A percentile compares a stretch with the other conserved stretches of the same genome.
phyloP scores from a whole-genome alignment of 2,113 vertebrate species.

The Lipophrys pholis region DNA sequence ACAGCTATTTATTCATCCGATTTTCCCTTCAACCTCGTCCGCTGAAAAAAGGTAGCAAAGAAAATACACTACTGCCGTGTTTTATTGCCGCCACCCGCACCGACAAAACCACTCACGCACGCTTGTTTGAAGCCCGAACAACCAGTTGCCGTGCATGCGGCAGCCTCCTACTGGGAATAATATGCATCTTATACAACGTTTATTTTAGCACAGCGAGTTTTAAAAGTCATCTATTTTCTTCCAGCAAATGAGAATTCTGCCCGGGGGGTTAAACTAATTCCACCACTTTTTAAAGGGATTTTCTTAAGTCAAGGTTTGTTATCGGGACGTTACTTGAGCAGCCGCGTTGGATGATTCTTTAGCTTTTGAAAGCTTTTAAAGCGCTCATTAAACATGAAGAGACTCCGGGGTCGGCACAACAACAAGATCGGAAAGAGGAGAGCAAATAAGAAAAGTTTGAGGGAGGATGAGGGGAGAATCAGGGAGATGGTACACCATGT shows the following conservation, averaged over 20 bases:
- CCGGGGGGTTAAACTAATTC: constrained; percentile 2
- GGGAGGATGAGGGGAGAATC: background rate
- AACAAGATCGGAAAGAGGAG: background rate
- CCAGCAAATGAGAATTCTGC: background rate
- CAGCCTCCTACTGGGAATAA: constrained; percentile 23
- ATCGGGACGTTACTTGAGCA: background rate
- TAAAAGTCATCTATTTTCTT: constrained; percentile 26
- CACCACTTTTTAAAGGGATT: background rate
- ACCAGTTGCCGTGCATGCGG: constrained; percentile 11
- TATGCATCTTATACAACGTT: constrained; percentile 20
- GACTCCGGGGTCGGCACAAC: background rate
- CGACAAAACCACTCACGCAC: constrained; percentile 15
- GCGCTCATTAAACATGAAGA: background rate
- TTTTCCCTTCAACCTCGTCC: constrained; percentile 34
- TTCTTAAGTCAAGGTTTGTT: background rate
- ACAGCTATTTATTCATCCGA: constrained; percentile 49
- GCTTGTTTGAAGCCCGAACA: constrained; percentile 7
- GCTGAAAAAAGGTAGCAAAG: constrained; percentile 33
- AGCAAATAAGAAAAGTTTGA: background rate
- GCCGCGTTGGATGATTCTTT: background rate
- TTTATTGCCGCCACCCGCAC: constrained; percentile 45
- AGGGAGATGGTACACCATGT: background rate
- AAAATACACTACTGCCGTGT: constrained; percentile 17
- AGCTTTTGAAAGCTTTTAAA: background rate
- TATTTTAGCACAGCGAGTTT: background rate